Percentiles rank a stretch among this genome's conserved stretches.
These are phyloP conservation scores for Entelurus aequoreus DNA, from an alignment of 2,113 vertebrate species.

Conservation along the genomic window DNA sequence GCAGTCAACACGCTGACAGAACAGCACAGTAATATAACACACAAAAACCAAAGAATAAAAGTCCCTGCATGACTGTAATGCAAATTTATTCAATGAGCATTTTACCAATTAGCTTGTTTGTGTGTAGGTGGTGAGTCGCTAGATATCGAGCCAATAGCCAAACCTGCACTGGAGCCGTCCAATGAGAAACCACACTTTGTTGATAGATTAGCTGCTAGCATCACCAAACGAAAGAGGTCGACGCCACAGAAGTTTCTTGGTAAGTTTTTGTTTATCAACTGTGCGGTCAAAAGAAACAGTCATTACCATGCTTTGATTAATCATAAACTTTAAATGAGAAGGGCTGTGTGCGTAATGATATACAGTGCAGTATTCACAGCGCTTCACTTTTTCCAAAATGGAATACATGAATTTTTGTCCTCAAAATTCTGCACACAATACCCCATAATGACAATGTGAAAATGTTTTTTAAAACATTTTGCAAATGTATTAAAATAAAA, in stretches of 20 bases:
- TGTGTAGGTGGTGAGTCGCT: slow-evolving; percentile 80
- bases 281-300: background rate
- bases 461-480: too few relatives aligned
- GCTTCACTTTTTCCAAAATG: too few relatives aligned
- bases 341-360: too few relatives aligned
- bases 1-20: slow-evolving; percentile 68
- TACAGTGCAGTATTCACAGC: too few relatives aligned
- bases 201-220: slow-evolving; percentile 83
- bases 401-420: too few relatives aligned
- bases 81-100: background rate
- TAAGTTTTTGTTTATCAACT: slow-evolving; percentile 57
- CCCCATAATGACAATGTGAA: too few relatives aligned
- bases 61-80: background rate
- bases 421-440: too few relatives aligned
- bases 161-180: slow-evolving; percentile 79
- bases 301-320: too few relatives aligned
- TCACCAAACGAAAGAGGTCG: slow-evolving; percentile 93
- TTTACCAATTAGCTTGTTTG: background rate
- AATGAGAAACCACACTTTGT: slow-evolving; percentile 83
- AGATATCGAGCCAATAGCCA: slow-evolving; percentile 81
- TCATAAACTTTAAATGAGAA: too few relatives aligned
- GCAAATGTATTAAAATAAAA: too few relatives aligned
- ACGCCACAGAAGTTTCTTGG: slow-evolving; percentile 95
- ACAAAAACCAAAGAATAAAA: background rate
- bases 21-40: slow-evolving; percentile 58